phyloP scores from a whole-genome alignment of 2,888 invertebrate genomes.

The Bruchidius siliquastri region DNA sequence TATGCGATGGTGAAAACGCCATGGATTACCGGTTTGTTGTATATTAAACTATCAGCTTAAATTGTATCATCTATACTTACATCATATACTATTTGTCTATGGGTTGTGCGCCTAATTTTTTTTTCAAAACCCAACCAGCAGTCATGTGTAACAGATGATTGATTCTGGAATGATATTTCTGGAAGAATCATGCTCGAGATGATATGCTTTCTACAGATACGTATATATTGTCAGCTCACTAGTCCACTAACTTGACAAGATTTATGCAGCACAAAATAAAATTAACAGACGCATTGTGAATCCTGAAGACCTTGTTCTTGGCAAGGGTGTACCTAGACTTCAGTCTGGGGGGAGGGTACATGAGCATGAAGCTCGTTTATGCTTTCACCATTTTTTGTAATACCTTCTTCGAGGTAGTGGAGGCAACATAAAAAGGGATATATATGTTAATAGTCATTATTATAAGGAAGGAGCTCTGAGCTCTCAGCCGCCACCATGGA shows the following conservation, averaged over 20 bases:
- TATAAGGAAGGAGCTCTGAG: neutral
- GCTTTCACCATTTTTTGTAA: no score
- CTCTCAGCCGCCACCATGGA: no score
- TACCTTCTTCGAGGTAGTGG: no score
- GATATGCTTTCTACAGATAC: neutral
- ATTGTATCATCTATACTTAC: neutral
- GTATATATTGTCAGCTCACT: neutral
- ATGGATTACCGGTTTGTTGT: no score
- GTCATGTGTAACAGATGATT: neutral
- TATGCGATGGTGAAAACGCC: no score
- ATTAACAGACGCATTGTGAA: no score
- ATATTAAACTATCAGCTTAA: neutral
- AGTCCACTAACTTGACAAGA: neutral
- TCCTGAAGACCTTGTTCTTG: no score
- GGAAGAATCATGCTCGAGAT: neutral
- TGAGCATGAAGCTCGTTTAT: no score
- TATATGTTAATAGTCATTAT: no score
- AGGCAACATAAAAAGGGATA: no score
- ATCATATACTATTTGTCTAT: conserved; percentile 40
- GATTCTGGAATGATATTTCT: neutral
- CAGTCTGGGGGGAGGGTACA: no score
- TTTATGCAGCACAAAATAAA: neutral
- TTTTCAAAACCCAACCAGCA: neutral
- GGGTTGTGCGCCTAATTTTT: conserved; percentile 42
- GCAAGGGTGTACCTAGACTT: no score